Evolutionary conservation across 2,888 invertebrate species (phyloP).

Genomic region (Agrilus cyanescens): DNA sequence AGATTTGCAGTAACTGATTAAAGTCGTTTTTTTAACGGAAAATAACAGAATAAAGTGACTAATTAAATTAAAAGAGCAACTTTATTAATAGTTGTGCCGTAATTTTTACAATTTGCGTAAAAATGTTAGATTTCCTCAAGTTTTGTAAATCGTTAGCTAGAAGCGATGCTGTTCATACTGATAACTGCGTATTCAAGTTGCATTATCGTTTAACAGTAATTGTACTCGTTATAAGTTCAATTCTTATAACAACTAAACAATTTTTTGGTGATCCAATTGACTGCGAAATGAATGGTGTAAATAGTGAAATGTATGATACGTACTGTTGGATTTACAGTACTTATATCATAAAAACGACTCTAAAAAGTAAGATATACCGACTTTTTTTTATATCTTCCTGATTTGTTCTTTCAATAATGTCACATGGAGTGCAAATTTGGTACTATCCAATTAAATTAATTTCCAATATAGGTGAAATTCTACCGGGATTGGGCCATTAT

Average conservation of each 20-base stretch:
- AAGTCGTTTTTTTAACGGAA: no score
- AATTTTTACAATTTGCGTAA: conserved; percentile 5
- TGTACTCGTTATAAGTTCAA: conserved; percentile 58
- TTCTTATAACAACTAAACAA: conserved; percentile 68
- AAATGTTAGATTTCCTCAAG: conserved; percentile 54
- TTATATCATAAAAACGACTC: conserved; percentile 43
- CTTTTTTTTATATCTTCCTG: conserved; percentile 4
- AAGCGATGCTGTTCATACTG: conserved; percentile 55
- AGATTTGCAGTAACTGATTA: no score
- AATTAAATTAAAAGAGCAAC: no score
- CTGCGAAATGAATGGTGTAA: conserved; percentile 48
- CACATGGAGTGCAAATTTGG: background rate
- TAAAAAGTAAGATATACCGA: conserved; percentile 30
- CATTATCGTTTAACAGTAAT: conserved; percentile 64
- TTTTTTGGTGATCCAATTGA: conserved; percentile 79
- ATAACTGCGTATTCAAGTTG: conserved; percentile 62
- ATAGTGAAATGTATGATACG: conserved; percentile 54
- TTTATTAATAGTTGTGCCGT: background rate
- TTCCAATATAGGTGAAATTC: conserved; percentile 25
- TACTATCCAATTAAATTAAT: background rate
- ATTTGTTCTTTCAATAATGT: background rate
- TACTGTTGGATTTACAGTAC: conserved; percentile 74
- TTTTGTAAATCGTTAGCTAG: conserved; percentile 56
- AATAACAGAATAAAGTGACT: no score
- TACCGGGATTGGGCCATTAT: conserved; percentile 38